phyloP scores from a whole-genome alignment of 2,888 invertebrate species.

The Zygogramma bicolorata region DNA sequence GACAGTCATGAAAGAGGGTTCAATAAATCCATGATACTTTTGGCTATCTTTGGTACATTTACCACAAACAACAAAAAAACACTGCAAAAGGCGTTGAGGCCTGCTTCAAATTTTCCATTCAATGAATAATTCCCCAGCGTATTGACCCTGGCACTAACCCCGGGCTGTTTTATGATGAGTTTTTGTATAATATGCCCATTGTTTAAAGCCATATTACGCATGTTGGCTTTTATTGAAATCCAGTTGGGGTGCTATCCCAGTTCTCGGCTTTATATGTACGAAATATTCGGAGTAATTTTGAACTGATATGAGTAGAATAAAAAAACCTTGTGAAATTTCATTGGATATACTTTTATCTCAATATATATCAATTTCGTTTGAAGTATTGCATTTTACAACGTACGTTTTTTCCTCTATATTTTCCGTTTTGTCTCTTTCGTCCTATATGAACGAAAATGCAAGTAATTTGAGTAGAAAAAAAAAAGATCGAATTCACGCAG shows the following conservation, averaged over 20 bases:
- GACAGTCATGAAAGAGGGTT: too few species aligned
- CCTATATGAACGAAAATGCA: too few species aligned
- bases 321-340: not conserved
- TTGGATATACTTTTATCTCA: too few species aligned
- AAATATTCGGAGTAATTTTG: not conserved
- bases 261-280: not conserved
- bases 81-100: not conserved
- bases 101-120: slow-evolving; percentile 46
- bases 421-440: too few species aligned
- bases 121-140: slow-evolving; percentile 49
- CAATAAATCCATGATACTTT: too few species aligned
- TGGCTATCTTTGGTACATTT: too few species aligned
- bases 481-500: too few species aligned
- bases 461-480: too few species aligned
- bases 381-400: too few species aligned
- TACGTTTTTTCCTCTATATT: too few species aligned
- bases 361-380: too few species aligned
- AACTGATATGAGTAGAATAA: not conserved
- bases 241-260: slow-evolving; percentile 22
- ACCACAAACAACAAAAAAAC: not conserved
- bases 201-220: slow-evolving; percentile 43
- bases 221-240: slow-evolving; percentile 43
- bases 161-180: slow-evolving; percentile 43
- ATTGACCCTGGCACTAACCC: slow-evolving; percentile 47
- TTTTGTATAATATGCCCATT: slow-evolving; percentile 50